Percentiles rank a stretch among this genome's conserved stretches.
Conservation (phyloP, 1,140 invertebrate species). For the Anthonomus grandis region DNA sequence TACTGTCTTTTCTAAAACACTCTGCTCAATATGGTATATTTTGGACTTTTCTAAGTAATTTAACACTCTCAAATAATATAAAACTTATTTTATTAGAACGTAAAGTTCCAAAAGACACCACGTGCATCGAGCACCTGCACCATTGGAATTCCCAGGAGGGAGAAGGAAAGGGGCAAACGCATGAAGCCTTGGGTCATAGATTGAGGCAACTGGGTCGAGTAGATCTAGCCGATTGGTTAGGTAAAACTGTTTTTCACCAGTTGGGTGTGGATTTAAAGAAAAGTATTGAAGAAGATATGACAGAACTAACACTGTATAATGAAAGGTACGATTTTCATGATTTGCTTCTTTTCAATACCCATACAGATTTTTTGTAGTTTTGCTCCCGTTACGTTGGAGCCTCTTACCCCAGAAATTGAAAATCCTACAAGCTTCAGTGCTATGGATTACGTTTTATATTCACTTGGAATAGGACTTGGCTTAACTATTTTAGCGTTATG, state of each 20-base stretch:
- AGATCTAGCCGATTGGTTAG: slow-evolving; percentile 60
- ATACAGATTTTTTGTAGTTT: slow-evolving; percentile 5
- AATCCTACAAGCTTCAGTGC: slow-evolving; percentile 34
- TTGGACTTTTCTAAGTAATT: too few relatives aligned
- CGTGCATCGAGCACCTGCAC: slow-evolving; percentile 55
- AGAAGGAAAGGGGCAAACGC: slow-evolving; percentile 55
- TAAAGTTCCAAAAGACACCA: slow-evolving; percentile 50
- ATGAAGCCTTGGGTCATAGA: slow-evolving; percentile 53
- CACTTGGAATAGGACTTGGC: slow-evolving; percentile 22
- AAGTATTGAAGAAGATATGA: slow-evolving; percentile 39
- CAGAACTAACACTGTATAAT: slow-evolving; percentile 8
- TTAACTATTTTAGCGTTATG: slow-evolving; percentile 29
- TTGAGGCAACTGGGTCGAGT: slow-evolving; percentile 55
- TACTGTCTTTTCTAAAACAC: too few relatives aligned
- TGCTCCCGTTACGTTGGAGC: slow-evolving; percentile 22
- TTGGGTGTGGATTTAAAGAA: slow-evolving; percentile 55
- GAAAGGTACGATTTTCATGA: too few relatives aligned
- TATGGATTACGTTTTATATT: slow-evolving; percentile 37
- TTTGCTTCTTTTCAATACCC: too few relatives aligned
- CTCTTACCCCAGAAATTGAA: slow-evolving; percentile 25
- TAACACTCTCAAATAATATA: too few relatives aligned
- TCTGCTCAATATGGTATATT: too few relatives aligned
- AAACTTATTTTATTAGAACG: slow-evolving; percentile 42
- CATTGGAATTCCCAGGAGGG: slow-evolving; percentile 55
- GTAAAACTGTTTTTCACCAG: slow-evolving; percentile 55